Base-by-base conservation (phyloP, 2,888 invertebrate species). In the Sphaerophoria taeniata region DNA sequence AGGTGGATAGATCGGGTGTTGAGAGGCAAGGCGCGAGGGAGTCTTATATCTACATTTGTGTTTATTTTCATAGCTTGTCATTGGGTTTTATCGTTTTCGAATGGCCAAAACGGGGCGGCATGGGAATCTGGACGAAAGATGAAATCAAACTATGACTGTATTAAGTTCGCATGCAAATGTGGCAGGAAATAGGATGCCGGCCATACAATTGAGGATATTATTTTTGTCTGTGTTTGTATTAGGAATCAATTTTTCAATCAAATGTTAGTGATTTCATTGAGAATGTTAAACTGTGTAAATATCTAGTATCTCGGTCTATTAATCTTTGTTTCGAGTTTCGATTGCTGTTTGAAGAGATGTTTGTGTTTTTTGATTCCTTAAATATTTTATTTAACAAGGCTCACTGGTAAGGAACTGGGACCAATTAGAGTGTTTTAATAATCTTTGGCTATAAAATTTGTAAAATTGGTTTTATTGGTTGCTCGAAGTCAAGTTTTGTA, bases 51-150 rank as follows among this genome's bases (percentile, higher is more conserved):
- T 77, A 73, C 61, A 58, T 56, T 69, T 82, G 49, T 82, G 77
- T 82, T 82, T 82, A 82, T 82, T 82, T 69, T 82, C 82, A 82
- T 77, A 73, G 72, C 61, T 81, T 71, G 56, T 71, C 51, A 61
- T 77, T 77, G 0, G 53, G 53, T 70, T 77, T 77, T 77, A 77
- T 70, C 71, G 74, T 39, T 75, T 58, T 56, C 53, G 53, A 39
- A 65, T 49, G 16, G 49, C 16, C 65, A 3, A 47, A 33, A 3
- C 6, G 11, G 39, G 36, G 0, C 5, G 5, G 24, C 9, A 16
- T 2, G 36, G 36, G 14, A 6, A 7, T 6, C 5, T 14, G 14
- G 7, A 0, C 11, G 24, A 24, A 31, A 2, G 7, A 7, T 33
- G 31, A 6, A 63, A 11, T 14, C n/a, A 14, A 11, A 12, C 43